Base-by-base conservation (phyloP, 2,888 invertebrate species). In the Rhyacophila evoluta region DNA sequence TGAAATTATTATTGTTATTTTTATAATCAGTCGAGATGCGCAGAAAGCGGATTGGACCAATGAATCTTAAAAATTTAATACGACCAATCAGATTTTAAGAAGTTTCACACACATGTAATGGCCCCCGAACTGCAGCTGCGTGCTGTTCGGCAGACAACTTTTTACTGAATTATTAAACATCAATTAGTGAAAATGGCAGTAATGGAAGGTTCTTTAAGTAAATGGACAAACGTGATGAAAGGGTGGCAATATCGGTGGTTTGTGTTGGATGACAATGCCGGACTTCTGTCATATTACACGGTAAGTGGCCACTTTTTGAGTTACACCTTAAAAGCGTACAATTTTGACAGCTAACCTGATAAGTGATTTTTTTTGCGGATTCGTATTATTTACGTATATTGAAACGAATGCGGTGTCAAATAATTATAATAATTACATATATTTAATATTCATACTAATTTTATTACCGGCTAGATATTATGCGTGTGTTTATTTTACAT, bases 231-330 rank as follows among this genome's bases (percentile, higher is more conserved):
- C 91, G 96, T 98, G 85, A 96, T 98, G 93, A 97, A 96, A 87
- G 99, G 99, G 83, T 99, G 99, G 98, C 99, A 99, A 88, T 98
- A 98, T 90, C 93, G 99, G 84, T 99, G 98, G 97, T 99, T 99
- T 90, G 98, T 99, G 84, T 89, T 99, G 84, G 98, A 99, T 89
- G 98, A 98, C 88, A 97, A 96, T 88, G 96, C 97, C 84, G 98
- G 98, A 74, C 91, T 98, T 81, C 91, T 99, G 79, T 97, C 98
- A 5, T 99, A 99, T 89, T 99, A 98, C 87, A 99, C 99, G 87
- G 98, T 98, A 90, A 92, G 95, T 92, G 81, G 72, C 11, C 25
- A 29, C 27, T 55, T 73, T 78, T 41, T 72, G 11, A 19, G 29
- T 74, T 68, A 25, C 36, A 36, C 55, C 74, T 55, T 33, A 33